Base-by-base conservation (phyloP, 1,140 invertebrate species). In the Camponotus floridanus region DNA sequence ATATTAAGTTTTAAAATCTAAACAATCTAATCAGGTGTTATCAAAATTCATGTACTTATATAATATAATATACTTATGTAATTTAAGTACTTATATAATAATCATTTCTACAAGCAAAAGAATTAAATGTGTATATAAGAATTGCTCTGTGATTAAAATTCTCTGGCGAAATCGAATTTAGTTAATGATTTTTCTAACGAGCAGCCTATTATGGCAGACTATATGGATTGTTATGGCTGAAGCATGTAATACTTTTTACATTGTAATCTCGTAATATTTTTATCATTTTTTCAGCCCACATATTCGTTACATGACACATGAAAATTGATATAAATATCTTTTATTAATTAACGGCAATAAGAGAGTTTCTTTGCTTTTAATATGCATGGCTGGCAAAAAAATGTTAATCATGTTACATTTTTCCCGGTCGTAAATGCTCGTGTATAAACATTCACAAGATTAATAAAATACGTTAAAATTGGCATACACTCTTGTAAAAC, bases 111-210 rank as follows among this genome's bases (percentile, higher is more conserved):
- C 5, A 31, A 13, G 5, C 13, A 64, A 64, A 15, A 48, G 4
- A 51, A 33, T 31, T 33, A 13, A 13, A 26, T 33, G 9, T 11
- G 26, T 26, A 31, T n/a, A n/a, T 13, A n/a, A 18, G 31, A 55
- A 7, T 55, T 36, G 31, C 8, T 11, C 36, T 83, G 76, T 76
- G 88, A 92, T 91, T 86, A 91, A 92, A 90, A 87, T 81, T 76
- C 76, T 86, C 74, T 85, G 81, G 81, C 88, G 79, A 91, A 91
- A 91, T 92, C 91, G 88, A 91, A 92, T 18, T 92, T 89, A 89
- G 73, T 73, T 85, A 73, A 33, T 70, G 78, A 3, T 31, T 67
- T 86, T 86, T 87, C 85, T 91, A 90, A 91, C 91, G 88, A 91
- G 88, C 86, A 86, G 73, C 26, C 26, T 26, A 26, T 26, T 26